Evolutionary conservation across 2,888 invertebrate species (phyloP).

Genomic region (Hesperia comma): DNA sequence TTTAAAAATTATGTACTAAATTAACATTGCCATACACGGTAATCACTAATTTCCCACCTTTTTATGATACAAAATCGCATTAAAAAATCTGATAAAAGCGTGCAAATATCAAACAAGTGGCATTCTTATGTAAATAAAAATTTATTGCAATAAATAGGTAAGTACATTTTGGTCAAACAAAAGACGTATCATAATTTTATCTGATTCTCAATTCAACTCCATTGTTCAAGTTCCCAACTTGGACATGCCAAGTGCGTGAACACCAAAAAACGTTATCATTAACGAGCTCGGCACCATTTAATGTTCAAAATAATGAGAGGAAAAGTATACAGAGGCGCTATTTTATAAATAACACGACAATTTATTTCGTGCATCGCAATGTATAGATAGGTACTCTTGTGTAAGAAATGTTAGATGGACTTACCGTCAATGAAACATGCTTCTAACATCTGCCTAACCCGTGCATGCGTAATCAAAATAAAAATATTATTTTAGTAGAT

Average conservation of each 20-base stretch:
- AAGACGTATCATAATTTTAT: constrained; percentile 35
- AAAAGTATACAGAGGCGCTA: not conserved
- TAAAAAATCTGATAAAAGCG: constrained; percentile 21
- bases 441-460: constrained; percentile 79
- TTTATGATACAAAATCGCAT: constrained; percentile 18
- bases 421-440: constrained; percentile 50
- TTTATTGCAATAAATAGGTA: constrained; percentile 34
- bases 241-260: constrained; percentile 23
- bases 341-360: not conserved
- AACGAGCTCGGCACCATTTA: constrained; percentile 15
- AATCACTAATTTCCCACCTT: constrained; percentile 22
- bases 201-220: constrained; percentile 32
- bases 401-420: constrained; percentile 38
- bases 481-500: constrained; percentile 83
- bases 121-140: constrained; percentile 36
- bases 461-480: constrained; percentile 80
- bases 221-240: constrained; percentile 30
- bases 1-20: not conserved
- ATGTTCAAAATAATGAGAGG: constrained; percentile 2
- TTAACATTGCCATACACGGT: constrained; percentile 26
- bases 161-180: constrained; percentile 29
- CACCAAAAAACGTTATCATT: constrained; percentile 26
- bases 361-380: too few species aligned
- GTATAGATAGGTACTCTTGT: not conserved
- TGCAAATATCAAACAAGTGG: constrained; percentile 27